Evolutionary conservation across 1,140 invertebrate genomes (phyloP).

Genomic region (Drosophila gunungcola): DNA sequence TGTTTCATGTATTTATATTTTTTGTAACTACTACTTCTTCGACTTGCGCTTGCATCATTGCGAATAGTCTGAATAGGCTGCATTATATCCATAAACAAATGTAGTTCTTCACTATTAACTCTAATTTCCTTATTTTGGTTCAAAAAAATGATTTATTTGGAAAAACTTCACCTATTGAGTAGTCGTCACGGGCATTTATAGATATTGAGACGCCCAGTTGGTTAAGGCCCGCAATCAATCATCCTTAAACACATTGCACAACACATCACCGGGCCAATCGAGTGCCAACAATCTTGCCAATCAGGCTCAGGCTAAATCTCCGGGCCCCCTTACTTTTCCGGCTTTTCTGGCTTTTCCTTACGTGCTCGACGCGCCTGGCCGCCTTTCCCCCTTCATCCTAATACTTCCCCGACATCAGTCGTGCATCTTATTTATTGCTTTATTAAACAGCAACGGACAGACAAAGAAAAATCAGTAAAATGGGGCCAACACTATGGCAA

Average conservation of each 20-base stretch:
- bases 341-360: constrained; percentile 17
- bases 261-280: constrained; percentile 14
- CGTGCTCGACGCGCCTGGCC: not conserved
- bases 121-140: not conserved
- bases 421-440: constrained; percentile 58
- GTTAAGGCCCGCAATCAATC: constrained; percentile 34
- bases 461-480: not conserved
- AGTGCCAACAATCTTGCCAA: constrained; percentile 30
- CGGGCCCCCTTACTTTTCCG: not conserved
- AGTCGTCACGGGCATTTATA: not conserved
- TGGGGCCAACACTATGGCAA: constrained; percentile 21
- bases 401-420: constrained; percentile 7
- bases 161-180: not conserved
- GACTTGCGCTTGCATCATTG: no score
- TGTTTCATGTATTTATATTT: no score
- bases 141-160: not conserved
- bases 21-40: no score
- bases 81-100: no score
- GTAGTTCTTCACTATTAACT: not conserved
- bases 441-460: constrained; percentile 36
- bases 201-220: constrained; percentile 14
- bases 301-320: constrained; percentile 9
- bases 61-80: no score
- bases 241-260: constrained; percentile 34
- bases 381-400: not conserved